Evolutionary conservation across 1,140 invertebrate species (phyloP).

Genomic region (Drosophila sproati): DNA sequence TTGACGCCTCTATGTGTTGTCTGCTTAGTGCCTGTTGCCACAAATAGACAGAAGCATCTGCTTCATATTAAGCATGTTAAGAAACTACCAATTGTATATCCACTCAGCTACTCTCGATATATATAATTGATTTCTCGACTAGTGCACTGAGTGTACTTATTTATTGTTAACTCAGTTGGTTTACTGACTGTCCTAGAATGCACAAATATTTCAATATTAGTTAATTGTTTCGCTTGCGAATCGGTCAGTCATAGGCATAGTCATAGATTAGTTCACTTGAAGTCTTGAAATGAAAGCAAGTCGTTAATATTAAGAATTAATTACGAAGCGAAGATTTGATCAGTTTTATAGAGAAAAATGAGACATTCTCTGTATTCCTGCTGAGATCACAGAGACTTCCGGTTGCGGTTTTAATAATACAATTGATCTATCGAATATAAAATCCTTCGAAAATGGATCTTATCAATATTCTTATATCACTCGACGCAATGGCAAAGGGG

Average conservation of each 20-base stretch:
- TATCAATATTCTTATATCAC: slow-evolving; percentile 14
- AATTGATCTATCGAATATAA: background rate
- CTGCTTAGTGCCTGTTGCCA: no score
- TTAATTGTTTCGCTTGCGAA: background rate
- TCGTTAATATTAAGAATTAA: background rate
- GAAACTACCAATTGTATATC: no score
- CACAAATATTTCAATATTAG: background rate
- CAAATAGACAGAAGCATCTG: no score
- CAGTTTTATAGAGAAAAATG: background rate
- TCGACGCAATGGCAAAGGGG: background rate
- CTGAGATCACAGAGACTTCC: background rate
- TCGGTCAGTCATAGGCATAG: background rate
- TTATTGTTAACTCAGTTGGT: background rate
- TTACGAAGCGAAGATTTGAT: background rate
- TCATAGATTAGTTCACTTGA: background rate
- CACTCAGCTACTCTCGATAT: no score
- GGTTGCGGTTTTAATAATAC: slow-evolving; percentile 15
- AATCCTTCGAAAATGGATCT: background rate
- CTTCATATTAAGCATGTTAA: no score
- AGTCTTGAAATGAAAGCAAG: background rate
- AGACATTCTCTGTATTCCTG: background rate
- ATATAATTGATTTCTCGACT: no score
- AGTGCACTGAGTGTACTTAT: background rate
- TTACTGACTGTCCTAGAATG: background rate
- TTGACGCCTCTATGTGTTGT: no score